Conservation (phyloP, 2,888 invertebrate species). For the Sthenelais limicola region DNA sequence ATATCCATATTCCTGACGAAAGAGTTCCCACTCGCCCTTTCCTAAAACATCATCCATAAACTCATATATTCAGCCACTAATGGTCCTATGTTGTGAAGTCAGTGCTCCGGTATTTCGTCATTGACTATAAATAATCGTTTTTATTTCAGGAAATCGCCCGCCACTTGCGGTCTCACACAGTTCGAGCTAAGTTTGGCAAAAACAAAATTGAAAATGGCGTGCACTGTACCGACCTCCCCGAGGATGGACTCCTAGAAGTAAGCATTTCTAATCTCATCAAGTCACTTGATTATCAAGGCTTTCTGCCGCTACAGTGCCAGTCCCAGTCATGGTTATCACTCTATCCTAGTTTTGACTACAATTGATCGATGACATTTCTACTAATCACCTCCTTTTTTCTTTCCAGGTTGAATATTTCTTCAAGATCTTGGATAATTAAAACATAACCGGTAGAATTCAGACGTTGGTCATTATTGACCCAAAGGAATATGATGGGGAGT, state of each 20-base stretch:
- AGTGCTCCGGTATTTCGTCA: not conserved
- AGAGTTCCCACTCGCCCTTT: too few species aligned
- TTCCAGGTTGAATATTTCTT: constrained; percentile 72
- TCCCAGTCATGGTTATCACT: not conserved
- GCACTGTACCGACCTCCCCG: constrained; percentile 93
- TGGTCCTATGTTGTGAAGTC: not conserved
- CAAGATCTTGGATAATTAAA: constrained; percentile 66
- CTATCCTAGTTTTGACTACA: not conserved
- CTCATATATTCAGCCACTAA: too few species aligned
- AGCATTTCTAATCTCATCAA: constrained; percentile 9
- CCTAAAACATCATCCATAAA: too few species aligned
- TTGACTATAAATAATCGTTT: not conserved
- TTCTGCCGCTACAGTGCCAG: not conserved
- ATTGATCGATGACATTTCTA: not conserved
- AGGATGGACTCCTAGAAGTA: constrained; percentile 87
- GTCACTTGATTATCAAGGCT: not conserved
- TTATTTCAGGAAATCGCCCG: constrained; percentile 85
- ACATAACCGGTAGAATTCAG: too few species aligned
- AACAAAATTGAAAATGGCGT: constrained; percentile 89
- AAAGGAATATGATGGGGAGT: too few species aligned
- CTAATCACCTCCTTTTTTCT: constrained; percentile 9
- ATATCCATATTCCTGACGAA: too few species aligned
- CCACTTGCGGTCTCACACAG: constrained; percentile 85
- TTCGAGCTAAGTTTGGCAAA: constrained; percentile 87
- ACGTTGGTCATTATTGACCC: too few species aligned